phyloP scores from a whole-genome alignment of 2,888 invertebrate species.

The Pedicia rivosa region DNA sequence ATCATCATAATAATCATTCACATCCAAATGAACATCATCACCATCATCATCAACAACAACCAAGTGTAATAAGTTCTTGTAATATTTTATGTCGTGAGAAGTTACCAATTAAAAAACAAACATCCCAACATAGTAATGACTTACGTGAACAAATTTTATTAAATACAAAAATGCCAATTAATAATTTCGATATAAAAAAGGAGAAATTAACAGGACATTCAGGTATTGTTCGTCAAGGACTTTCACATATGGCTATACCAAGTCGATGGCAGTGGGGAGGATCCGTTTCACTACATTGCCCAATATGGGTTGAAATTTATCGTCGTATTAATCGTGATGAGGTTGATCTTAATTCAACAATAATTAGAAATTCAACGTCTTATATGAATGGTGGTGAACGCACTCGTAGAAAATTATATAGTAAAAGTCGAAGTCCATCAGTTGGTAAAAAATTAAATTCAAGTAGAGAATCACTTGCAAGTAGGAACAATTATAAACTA shows the following conservation, averaged over 20 bases:
- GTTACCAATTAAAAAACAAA: not conserved
- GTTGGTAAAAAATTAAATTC: too few species aligned
- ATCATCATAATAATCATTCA: too few species aligned
- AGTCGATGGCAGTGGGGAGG: conserved; percentile 77
- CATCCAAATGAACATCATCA: not conserved
- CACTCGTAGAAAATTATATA: too few species aligned
- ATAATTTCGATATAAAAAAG: too few species aligned
- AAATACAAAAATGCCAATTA: too few species aligned
- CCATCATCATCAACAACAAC: not conserved
- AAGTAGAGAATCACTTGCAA: too few species aligned
- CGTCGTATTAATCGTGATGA: conserved; percentile 2
- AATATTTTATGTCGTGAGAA: conserved; percentile 8
- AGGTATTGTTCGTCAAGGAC: conserved; percentile 50
- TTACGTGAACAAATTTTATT: not conserved
- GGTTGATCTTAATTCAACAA: conserved; percentile 1
- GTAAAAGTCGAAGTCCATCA: too few species aligned
- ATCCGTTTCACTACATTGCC: conserved; percentile 54
- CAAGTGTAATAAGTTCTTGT: conserved; percentile 3
- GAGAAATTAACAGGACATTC: conserved; percentile 35
- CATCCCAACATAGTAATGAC: too few species aligned
- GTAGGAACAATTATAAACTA: too few species aligned
- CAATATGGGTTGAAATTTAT: conserved; percentile 57
- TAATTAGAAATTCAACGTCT: too few species aligned
- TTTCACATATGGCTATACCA: conserved; percentile 63
- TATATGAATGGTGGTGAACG: too few species aligned